Conservation (phyloP, 2,797 vertebrate species). For the Epinephelus malabaricus region DNA sequence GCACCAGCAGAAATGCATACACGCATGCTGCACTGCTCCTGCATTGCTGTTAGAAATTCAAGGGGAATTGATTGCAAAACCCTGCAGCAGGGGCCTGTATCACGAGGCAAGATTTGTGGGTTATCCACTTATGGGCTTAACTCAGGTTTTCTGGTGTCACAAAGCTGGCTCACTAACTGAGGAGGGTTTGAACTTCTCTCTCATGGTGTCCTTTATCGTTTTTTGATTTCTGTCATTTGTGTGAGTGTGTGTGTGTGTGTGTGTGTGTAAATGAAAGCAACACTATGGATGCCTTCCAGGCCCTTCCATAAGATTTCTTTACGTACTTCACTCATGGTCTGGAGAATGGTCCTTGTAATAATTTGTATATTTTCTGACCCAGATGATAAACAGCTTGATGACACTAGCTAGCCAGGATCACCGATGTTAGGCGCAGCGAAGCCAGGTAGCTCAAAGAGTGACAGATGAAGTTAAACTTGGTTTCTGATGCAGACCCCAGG, state of each 20-base stretch:
- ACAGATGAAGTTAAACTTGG: background rate
- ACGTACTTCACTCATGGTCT: background rate
- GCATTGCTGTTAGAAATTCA: slow-evolving; percentile 11
- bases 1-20: background rate
- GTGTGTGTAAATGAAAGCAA: background rate
- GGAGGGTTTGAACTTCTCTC: background rate
- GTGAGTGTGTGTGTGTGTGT: background rate
- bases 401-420: background rate
- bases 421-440: background rate
- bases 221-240: background rate
- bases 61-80: slow-evolving; percentile 23
- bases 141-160: background rate
- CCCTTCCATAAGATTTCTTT: background rate
- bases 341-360: background rate
- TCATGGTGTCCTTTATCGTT: background rate
- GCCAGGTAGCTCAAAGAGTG: background rate
- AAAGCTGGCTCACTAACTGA: background rate
- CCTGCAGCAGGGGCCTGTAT: slow-evolving; percentile 10
- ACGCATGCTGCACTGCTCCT: slow-evolving; percentile 1
- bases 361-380: too few relatives aligned
- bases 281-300: background rate
- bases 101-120: background rate
- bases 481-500: background rate
- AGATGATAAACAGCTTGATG: background rate
- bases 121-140: background rate